phyloP scores from a whole-genome alignment of 2,113 vertebrate genomes.

The Ascaphus truei region DNA sequence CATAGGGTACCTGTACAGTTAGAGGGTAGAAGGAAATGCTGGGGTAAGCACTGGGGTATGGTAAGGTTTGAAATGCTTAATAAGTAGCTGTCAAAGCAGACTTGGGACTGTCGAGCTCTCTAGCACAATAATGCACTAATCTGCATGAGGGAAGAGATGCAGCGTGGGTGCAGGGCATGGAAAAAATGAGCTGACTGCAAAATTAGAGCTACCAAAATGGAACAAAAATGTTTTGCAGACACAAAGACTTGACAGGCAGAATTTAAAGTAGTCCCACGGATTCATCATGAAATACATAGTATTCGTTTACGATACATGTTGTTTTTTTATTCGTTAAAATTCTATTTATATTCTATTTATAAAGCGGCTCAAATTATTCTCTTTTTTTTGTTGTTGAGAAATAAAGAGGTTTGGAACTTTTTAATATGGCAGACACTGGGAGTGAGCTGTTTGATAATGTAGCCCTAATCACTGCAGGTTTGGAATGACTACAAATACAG shows the following conservation, averaged over 20 bases:
- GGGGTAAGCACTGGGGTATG: background rate
- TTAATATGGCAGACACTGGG: background rate
- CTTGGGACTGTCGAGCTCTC: background rate
- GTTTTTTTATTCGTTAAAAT: no score
- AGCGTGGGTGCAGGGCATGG: conserved; percentile 16
- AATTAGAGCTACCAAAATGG: conserved; percentile 8
- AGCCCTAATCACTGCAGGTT: no score
- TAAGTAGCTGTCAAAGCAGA: conserved; percentile 31
- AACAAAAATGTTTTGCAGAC: background rate
- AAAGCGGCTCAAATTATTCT: no score
- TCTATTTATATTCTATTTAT: no score
- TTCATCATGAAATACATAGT: background rate
- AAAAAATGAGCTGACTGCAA: conserved; percentile 26
- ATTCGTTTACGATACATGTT: background rate
- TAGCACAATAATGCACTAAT: conserved; percentile 33
- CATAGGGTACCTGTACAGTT: background rate
- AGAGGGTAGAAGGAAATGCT: background rate
- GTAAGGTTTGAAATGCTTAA: conserved; percentile 24
- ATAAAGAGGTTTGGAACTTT: background rate
- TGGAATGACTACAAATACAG: no score
- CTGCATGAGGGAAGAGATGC: conserved; percentile 27
- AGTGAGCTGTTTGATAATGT: no score
- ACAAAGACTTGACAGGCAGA: background rate
- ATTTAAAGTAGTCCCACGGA: background rate
- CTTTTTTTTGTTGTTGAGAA: background rate